These are phyloP conservation scores for Hystrix brachyura DNA, from an alignment of 2,113 vertebrate genomes.

Conservation along the genomic window DNA sequence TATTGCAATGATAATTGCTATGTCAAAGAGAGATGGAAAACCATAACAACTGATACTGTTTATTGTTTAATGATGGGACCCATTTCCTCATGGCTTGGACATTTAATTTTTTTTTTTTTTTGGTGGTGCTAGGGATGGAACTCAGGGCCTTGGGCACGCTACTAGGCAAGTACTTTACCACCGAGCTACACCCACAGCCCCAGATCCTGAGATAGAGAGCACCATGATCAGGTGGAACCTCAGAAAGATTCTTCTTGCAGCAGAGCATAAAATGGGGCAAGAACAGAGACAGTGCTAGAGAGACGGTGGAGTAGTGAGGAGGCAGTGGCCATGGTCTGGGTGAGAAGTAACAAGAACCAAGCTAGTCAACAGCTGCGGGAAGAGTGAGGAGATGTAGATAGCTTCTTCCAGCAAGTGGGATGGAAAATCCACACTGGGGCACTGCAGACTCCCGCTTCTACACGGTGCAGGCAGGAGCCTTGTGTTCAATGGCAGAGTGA, in stretches of 20 bases:
- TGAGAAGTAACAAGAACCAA: not conserved
- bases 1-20: not conserved
- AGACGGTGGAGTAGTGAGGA: not conserved
- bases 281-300: not conserved
- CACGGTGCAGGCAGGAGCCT: not conserved
- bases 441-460: not conserved
- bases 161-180: not conserved
- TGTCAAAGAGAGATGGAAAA: not conserved
- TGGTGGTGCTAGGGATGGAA: not conserved
- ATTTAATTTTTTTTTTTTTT: not conserved
- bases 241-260: not conserved
- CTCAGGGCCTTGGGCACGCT: not conserved
- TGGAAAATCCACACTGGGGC: not conserved
- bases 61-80: not conserved
- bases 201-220: not conserved
- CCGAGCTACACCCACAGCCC: not conserved
- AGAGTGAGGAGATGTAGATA: not conserved
- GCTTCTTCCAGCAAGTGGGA: not conserved
- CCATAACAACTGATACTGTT: not conserved
- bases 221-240: not conserved
- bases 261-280: not conserved
- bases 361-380: not conserved
- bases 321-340: not conserved
- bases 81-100: not conserved
- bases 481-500: not conserved